phyloP scores from a whole-genome alignment of 1,140 invertebrate species.

The Holcopasites calliopsidis region DNA sequence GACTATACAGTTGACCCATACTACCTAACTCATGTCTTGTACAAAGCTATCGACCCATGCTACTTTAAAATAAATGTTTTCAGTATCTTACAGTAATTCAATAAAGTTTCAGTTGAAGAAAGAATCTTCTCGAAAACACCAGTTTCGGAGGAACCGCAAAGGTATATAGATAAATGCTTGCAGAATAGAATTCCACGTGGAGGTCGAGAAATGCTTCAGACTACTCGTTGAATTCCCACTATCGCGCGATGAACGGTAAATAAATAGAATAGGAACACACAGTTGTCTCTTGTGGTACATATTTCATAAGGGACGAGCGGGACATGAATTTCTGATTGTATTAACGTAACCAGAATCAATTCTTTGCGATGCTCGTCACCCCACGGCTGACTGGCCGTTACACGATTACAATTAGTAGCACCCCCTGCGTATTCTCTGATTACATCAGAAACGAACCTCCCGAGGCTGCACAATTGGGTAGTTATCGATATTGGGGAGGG shows the following conservation, averaged over 20 bases:
- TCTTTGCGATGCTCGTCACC: constrained; percentile 52
- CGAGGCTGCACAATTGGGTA: constrained; percentile 48
- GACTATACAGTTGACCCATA: no score
- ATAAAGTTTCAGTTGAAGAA: no score
- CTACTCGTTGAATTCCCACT: neutral
- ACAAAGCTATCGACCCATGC: no score
- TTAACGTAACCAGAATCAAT: constrained; percentile 58
- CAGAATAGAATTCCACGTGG: no score
- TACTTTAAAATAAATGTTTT: no score
- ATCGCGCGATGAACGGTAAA: neutral
- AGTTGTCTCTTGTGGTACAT: constrained; percentile 11
- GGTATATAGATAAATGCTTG: no score
- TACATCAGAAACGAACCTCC: constrained; percentile 54
- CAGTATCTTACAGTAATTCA: no score
- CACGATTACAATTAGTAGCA: constrained; percentile 62
- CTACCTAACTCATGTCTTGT: no score
- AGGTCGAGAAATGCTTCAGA: no score
- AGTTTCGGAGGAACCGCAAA: no score
- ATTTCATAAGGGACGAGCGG: constrained; percentile 33
- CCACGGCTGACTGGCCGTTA: constrained; percentile 47
- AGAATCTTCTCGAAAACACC: no score
- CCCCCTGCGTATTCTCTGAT: constrained; percentile 56
- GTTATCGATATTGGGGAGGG: constrained; percentile 49
- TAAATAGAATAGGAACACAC: constrained; percentile 6
- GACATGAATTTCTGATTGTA: constrained; percentile 48